Evolutionary conservation across 2,113 vertebrate species (phyloP).

Genomic region (Tychaedon coryphoeus): DNA sequence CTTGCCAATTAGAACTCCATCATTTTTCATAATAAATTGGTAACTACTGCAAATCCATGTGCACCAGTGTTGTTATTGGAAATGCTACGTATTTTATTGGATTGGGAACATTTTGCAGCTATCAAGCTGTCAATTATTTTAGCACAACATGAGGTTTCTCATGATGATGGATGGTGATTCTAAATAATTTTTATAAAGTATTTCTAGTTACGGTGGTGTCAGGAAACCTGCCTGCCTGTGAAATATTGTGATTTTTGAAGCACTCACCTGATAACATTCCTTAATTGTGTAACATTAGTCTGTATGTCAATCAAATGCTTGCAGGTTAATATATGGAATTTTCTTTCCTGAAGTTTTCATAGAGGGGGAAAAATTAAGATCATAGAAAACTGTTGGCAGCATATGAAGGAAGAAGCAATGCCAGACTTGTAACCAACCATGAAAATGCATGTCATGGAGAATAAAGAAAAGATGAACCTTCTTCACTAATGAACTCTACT

Average conservation of each 20-base stretch:
- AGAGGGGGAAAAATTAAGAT: not conserved
- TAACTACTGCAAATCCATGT: slow-evolving; percentile 6
- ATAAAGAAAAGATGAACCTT: slow-evolving; percentile 42
- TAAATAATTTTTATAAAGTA: slow-evolving; percentile 64
- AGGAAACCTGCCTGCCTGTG: slow-evolving; percentile 34
- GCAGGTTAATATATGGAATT: not conserved
- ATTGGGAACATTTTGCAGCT: slow-evolving; percentile 45
- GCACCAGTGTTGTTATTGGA: slow-evolving; percentile 1
- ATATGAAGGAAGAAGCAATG: slow-evolving; percentile 47
- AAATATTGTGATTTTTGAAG: slow-evolving; percentile 66
- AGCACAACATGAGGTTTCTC: slow-evolving; percentile 38
- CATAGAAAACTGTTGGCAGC: slow-evolving; percentile 44
- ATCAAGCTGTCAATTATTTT: slow-evolving; percentile 63
- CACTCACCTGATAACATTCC: slow-evolving; percentile 44
- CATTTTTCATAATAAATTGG: slow-evolving; percentile 14
- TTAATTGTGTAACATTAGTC: slow-evolving; percentile 63
- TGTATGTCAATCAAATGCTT: slow-evolving; percentile 49
- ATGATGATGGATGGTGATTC: slow-evolving; percentile 50
- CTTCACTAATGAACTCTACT: slow-evolving; percentile 13
- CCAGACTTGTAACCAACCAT: slow-evolving; percentile 59
- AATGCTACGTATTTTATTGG: slow-evolving; percentile 45
- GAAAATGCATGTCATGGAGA: slow-evolving; percentile 49
- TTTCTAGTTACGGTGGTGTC: slow-evolving; percentile 48
- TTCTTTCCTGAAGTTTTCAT: slow-evolving; percentile 9
- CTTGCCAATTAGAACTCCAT: slow-evolving; percentile 19